Base-by-base conservation (phyloP, 1,140 invertebrate species). In the Atta cephalotes region DNA sequence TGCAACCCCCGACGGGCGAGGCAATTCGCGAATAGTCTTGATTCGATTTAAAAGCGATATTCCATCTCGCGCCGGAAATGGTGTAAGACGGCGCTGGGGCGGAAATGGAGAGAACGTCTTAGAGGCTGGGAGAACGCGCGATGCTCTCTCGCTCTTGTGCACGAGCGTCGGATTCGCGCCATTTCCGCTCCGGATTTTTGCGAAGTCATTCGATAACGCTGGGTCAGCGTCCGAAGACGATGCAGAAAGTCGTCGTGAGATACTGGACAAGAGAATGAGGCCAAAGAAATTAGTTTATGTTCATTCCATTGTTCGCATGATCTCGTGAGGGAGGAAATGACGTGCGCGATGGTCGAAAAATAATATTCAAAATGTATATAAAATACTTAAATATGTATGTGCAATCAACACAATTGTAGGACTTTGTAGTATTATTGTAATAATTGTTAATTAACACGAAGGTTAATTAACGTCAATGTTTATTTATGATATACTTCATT, bases 11-110 rank as follows among this genome's bases (percentile, higher is more conserved):
- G 49, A 39, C 76, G 82, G 89, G 77, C 84, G 66, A 90, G 77
- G 87, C 92, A 92, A 95, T 95, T 94, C 93, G 87, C 93, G 94
- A 95, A 95, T 95, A 95, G 92, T 95, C 94, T 95, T 95, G 94
- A 95, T 95, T 95, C 92, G 93, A 95, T 95, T 95, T 94, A 95
- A 93, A 95, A 94, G 94, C 94, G 94, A 95, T 95, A 95, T 95
- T 94, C 94, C 94, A 95, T 95, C 93, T 92, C 89, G 91, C 82
- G 84, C 92, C 94, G 94, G 94, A 95, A 95, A 95, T 95, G 92
- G 93, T 95, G 93, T 95, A 95, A 95, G 94, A 95, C 93, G 94
- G 92, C 88, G 90, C 92, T 93, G 78, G 78, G 87, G 89, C 93
- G 94, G 94, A 95, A 95, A 95, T 95, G 88, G 93, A 94, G 93